A percentile compares a stretch with the other conserved stretches of the same genome.
These are phyloP conservation scores for Genyomyrus donnyi DNA, from an alignment of 2,113 vertebrate genomes.

Conservation along the genomic window DNA sequence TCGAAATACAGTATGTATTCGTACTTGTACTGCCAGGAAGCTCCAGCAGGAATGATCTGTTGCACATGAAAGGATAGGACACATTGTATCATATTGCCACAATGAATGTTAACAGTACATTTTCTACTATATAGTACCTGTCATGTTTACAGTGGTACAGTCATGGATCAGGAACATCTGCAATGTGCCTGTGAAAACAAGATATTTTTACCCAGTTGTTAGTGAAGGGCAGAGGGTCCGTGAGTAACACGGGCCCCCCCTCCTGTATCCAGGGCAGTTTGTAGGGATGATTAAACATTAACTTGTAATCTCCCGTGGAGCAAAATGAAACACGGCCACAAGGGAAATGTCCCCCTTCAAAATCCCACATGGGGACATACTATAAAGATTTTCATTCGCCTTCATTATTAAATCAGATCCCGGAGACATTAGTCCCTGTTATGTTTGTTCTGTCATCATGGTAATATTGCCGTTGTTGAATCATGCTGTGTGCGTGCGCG, in stretches of 20 bases:
- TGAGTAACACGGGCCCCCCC: conserved; percentile 25
- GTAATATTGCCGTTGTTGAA: conserved; percentile 19
- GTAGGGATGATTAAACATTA: conserved; percentile 36
- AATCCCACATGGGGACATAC: conserved; percentile 14
- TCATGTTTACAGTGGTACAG: not conserved
- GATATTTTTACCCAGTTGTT: not conserved
- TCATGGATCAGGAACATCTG: not conserved
- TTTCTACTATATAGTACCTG: not conserved
- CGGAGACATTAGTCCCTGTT: conserved; percentile 27
- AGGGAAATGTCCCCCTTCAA: conserved; percentile 12
- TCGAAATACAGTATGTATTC: not conserved
- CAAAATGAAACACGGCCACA: conserved; percentile 42
- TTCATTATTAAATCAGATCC: conserved; percentile 44
- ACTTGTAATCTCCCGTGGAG: conserved; percentile 31
- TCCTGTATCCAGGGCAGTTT: conserved; percentile 17
- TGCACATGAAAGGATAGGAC: not conserved
- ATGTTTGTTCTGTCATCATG: not conserved
- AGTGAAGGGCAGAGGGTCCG: conserved; percentile 13
- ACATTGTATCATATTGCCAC: not conserved
- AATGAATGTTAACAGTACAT: not conserved
- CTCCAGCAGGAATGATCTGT: not conserved
- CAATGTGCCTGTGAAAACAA: not conserved
- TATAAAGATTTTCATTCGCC: conserved; percentile 37
- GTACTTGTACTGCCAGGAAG: not conserved
- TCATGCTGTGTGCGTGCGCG: conserved; percentile 10